phyloP scores from a whole-genome alignment of 2,113 vertebrate genomes.

The Bos taurus region ARS-UCD2.0 NC_037329.1:116576001-116576500 shows the following conservation, averaged over 20 bases:
- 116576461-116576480: neutral
- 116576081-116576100: neutral
- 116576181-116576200: fast-evolving
- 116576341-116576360: neutral
- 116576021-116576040: neutral
- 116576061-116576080: neutral
- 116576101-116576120: neutral
- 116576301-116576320: neutral
- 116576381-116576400: neutral
- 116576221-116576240: neutral
- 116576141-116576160: neutral
- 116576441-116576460: neutral
- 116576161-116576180: fast-evolving
- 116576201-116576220: fast-evolving
- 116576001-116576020: neutral
- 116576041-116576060: neutral
- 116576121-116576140: neutral
- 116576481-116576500: neutral
- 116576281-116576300: neutral
- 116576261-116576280: neutral
- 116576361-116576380: neutral
- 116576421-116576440: neutral
- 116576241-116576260: neutral
- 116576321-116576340: neutral
- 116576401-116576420: neutral